Evolutionary conservation across 2,888 invertebrate species (phyloP).

Genomic region (Entomobrya multifasciata): DNA sequence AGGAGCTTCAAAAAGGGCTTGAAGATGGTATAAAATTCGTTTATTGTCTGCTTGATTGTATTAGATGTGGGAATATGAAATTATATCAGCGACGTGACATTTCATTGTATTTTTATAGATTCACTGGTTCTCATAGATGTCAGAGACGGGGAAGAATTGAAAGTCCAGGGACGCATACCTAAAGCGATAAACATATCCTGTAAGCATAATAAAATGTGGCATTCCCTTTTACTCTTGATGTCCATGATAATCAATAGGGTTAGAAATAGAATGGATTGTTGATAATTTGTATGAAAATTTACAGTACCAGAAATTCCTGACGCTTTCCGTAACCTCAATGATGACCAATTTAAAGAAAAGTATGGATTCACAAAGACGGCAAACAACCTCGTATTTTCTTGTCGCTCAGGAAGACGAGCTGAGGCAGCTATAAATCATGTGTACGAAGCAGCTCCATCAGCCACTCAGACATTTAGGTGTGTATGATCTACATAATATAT

Average conservation of each 20-base stretch:
- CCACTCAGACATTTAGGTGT: conserved; percentile 47
- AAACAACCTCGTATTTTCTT: conserved; percentile 78
- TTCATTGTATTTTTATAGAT: no score
- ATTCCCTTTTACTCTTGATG: no score
- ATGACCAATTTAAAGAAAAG: conserved; percentile 77
- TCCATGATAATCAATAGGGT: no score
- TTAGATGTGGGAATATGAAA: no score
- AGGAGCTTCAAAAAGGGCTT: conserved; percentile 67
- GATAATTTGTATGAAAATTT: not conserved
- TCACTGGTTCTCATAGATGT: conserved; percentile 78
- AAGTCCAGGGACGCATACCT: conserved; percentile 78
- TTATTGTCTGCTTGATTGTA: not conserved
- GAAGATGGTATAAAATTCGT: conserved; percentile 54
- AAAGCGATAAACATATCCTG: conserved; percentile 78
- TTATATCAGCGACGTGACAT: no score
- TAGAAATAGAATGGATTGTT: no score
- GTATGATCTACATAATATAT: no score
- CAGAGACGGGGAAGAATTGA: conserved; percentile 78
- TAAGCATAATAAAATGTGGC: no score
- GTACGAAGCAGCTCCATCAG: conserved; percentile 53
- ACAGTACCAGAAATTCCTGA: conserved; percentile 78
- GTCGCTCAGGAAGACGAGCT: conserved; percentile 79
- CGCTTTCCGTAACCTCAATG: conserved; percentile 75
- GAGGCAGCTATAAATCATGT: conserved; percentile 75
- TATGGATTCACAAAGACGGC: conserved; percentile 79